Conservation (phyloP, 30 jellyfish, hydroid and myxozoan species). For the Kudoa iwatai region DNA sequence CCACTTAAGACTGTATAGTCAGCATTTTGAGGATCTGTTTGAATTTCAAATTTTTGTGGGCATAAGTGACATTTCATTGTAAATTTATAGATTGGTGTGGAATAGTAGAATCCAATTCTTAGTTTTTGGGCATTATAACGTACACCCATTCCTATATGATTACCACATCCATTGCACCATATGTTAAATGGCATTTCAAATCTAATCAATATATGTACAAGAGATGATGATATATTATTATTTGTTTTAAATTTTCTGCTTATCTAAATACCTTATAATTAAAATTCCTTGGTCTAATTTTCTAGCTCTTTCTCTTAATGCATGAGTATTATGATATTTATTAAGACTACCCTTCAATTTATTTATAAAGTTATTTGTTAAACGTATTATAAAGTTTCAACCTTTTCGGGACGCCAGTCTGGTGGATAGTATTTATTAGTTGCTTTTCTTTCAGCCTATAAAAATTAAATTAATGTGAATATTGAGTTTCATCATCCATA, state of each 20-base stretch:
- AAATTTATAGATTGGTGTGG: constrained; percentile 77
- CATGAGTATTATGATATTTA: not conserved
- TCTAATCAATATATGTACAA: constrained; percentile 4
- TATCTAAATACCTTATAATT: too few relatives aligned
- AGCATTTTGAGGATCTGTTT: constrained; percentile 82
- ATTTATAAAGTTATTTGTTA: too few relatives aligned
- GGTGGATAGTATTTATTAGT: constrained; percentile 84
- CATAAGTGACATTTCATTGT: constrained; percentile 92
- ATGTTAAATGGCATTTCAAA: constrained; percentile 88
- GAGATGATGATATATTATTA: too few relatives aligned
- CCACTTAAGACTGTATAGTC: constrained; percentile 65
- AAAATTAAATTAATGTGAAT: too few relatives aligned
- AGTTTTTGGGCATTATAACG: constrained; percentile 89
- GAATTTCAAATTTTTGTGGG: constrained; percentile 69
- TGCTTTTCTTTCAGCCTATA: constrained; percentile 97
- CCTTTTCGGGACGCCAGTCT: constrained; percentile 77
- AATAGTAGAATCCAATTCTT: constrained; percentile 49
- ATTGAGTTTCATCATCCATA: too few relatives aligned
- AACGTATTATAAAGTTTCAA: constrained; percentile 1
- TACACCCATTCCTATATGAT: constrained; percentile 96
- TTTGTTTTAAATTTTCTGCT: too few relatives aligned
- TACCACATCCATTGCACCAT: constrained; percentile 96
- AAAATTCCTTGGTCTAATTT: not conserved
- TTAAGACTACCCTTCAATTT: not conserved
- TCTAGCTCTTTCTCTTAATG: not conserved